Conservation (phyloP, 2,113 vertebrate species). For the Myocastor coypus region DNA sequence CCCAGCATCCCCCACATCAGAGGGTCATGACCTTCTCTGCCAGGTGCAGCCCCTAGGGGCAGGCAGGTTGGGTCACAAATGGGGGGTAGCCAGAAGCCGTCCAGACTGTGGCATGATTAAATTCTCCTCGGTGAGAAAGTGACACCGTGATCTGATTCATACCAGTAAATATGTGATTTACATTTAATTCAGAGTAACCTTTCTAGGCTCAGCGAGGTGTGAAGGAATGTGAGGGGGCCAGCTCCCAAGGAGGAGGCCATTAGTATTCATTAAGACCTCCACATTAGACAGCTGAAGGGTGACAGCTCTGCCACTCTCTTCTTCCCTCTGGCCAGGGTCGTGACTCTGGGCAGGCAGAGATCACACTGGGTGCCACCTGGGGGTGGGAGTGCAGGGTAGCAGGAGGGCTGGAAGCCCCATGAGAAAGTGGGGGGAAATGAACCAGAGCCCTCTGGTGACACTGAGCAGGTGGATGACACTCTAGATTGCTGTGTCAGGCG, state of each 20-base stretch:
- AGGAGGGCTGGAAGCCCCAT: background rate
- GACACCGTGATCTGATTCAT: conserved; percentile 85
- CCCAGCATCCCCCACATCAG: background rate
- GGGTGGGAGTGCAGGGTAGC: background rate
- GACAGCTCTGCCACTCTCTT: conserved; percentile 72
- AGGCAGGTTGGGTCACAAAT: background rate
- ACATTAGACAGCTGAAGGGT: conserved; percentile 84
- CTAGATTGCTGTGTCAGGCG: background rate
- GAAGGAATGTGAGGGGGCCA: conserved; percentile 90
- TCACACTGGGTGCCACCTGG: conserved; percentile 41
- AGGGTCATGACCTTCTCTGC: background rate
- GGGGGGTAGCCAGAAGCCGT: background rate
- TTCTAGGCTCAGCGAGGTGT: conserved; percentile 88
- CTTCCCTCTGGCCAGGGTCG: conserved; percentile 71
- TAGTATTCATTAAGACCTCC: conserved; percentile 91
- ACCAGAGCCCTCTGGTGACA: fast-evolving
- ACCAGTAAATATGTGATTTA: conserved; percentile 94
- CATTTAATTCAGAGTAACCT: conserved; percentile 91
- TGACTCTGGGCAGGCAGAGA: conserved; percentile 78
- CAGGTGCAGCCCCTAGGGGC: background rate
- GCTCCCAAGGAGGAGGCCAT: conserved; percentile 88
- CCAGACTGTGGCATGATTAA: conserved; percentile 68
- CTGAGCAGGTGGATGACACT: fast-evolving
- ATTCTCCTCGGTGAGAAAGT: conserved; percentile 82
- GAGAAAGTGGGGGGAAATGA: conserved; percentile 65